Conservation (phyloP, 2,888 invertebrate species). For the Pyrrhia umbra region DNA sequence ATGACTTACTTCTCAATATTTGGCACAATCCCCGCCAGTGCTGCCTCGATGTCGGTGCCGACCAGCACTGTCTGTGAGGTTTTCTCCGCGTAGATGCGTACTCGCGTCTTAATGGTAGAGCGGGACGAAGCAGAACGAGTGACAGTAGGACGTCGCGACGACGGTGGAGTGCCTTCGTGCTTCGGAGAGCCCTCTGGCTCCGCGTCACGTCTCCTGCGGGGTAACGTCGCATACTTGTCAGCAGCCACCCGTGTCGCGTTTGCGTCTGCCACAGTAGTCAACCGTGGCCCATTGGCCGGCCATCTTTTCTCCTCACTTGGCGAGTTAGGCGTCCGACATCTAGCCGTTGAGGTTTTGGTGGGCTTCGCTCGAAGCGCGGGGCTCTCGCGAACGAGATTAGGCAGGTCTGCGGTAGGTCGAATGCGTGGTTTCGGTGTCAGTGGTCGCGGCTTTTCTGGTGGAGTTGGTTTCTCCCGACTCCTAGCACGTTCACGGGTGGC, state of each 20-base stretch:
- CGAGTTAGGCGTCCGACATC: constrained; percentile 91
- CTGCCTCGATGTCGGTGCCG: constrained; percentile 93
- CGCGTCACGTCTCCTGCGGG: constrained; percentile 92
- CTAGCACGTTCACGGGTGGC: constrained; percentile 90
- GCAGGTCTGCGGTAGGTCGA: constrained; percentile 88
- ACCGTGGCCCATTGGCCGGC: constrained; percentile 90
- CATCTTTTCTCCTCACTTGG: constrained; percentile 93
- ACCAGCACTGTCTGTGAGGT: constrained; percentile 94
- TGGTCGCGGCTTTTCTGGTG: constrained; percentile 85
- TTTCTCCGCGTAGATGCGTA: constrained; percentile 95
- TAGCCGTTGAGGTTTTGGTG: constrained; percentile 89
- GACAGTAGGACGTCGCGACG: constrained; percentile 81
- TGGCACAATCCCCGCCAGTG: constrained; percentile 91
- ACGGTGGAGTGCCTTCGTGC: constrained; percentile 79
- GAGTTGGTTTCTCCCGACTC: constrained; percentile 90
- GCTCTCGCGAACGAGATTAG: constrained; percentile 87
- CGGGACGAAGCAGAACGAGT: constrained; percentile 83
- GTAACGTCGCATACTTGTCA: constrained; percentile 95
- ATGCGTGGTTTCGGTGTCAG: constrained; percentile 86
- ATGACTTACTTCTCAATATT: constrained; percentile 82
- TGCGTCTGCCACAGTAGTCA: constrained; percentile 76
- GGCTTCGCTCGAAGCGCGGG: constrained; percentile 85
- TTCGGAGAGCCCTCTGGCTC: constrained; percentile 90
- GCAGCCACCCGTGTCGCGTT: constrained; percentile 87
- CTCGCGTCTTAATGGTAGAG: constrained; percentile 80